phyloP scores from a whole-genome alignment of 2,888 invertebrate species.

The Drosophila demipolita region DNA sequence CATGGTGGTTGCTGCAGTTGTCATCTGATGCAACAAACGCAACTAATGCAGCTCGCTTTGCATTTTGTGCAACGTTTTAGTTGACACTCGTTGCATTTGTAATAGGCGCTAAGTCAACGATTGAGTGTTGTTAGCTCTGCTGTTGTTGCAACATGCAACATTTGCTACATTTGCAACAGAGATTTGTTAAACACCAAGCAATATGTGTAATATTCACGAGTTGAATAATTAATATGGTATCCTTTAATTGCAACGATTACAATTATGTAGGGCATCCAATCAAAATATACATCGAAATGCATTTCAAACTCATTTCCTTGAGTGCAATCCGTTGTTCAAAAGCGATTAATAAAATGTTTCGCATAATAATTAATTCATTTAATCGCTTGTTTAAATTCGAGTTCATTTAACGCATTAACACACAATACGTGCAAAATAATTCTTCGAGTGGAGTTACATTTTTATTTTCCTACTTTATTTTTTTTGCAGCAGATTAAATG shows the following conservation, averaged over 20 bases:
- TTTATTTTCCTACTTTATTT: conserved; percentile 1
- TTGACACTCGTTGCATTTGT: conserved; percentile 44
- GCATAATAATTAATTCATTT: conserved; percentile 25
- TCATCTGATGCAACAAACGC: conserved; percentile 23
- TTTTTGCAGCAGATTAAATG: conserved; percentile 21
- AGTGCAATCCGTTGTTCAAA: not conserved
- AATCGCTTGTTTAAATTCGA: conserved; percentile 16
- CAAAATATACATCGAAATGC: not conserved
- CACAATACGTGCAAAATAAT: conserved; percentile 9
- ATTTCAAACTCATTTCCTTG: not conserved
- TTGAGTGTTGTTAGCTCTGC: not conserved
- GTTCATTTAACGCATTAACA: conserved; percentile 23
- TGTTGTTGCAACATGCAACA: not conserved
- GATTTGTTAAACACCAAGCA: not conserved
- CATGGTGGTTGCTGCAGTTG: conserved; percentile 30
- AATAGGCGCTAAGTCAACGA: conserved; percentile 9
- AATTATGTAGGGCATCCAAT: conserved; percentile 1
- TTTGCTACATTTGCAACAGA: not conserved
- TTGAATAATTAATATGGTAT: not conserved
- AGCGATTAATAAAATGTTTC: conserved; percentile 9
- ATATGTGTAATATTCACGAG: not conserved
- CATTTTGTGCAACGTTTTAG: conserved; percentile 68
- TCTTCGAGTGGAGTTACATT: not conserved
- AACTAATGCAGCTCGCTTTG: conserved; percentile 29
- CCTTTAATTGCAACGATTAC: not conserved